A percentile compares a stretch with the other conserved stretches of the same genome.
Conservation (phyloP, 2,797 vertebrate genomes). For the Eupleurogrammus muticus region DNA sequence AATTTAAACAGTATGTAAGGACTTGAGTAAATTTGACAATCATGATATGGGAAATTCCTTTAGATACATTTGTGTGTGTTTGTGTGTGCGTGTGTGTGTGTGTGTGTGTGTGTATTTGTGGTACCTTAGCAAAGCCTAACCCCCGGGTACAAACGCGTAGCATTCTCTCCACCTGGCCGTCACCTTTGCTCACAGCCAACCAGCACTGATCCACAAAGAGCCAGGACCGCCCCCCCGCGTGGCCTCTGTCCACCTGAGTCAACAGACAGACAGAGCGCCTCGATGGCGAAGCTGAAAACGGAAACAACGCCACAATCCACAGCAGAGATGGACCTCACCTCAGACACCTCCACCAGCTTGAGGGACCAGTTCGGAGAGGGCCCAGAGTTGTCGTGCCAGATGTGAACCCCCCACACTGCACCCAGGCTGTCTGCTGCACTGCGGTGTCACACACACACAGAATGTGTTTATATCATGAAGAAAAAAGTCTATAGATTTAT, state of each 20-base stretch:
- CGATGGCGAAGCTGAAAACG: background rate
- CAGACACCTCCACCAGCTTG: conserved; percentile 82
- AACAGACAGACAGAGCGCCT: background rate
- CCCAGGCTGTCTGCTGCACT: conserved; percentile 83
- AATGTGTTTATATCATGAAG: background rate
- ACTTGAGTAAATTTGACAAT: too few species aligned
- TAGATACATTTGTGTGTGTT: background rate
- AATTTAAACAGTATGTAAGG: too few species aligned
- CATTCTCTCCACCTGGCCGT: conserved; percentile 83
- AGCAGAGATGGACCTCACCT: conserved; percentile 55
- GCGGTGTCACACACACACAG: conserved; percentile 6
- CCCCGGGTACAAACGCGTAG: conserved; percentile 67
- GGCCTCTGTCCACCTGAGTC: conserved; percentile 51
- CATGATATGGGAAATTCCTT: too few species aligned
- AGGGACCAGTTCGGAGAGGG: conserved; percentile 84
- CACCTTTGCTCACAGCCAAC: conserved; percentile 79
- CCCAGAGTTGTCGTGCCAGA: conserved; percentile 89
- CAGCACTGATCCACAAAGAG: conserved; percentile 86
- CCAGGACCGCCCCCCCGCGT: conserved; percentile 68
- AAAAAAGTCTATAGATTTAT: background rate
- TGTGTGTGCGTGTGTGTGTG: background rate
- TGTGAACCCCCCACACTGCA: conserved; percentile 78
- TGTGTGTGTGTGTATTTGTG: background rate
- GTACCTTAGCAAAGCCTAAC: conserved; percentile 82
- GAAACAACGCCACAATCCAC: background rate